phyloP scores from a whole-genome alignment of 2,888 invertebrate genomes.

The Leptinotarsa peninsularis region DNA sequence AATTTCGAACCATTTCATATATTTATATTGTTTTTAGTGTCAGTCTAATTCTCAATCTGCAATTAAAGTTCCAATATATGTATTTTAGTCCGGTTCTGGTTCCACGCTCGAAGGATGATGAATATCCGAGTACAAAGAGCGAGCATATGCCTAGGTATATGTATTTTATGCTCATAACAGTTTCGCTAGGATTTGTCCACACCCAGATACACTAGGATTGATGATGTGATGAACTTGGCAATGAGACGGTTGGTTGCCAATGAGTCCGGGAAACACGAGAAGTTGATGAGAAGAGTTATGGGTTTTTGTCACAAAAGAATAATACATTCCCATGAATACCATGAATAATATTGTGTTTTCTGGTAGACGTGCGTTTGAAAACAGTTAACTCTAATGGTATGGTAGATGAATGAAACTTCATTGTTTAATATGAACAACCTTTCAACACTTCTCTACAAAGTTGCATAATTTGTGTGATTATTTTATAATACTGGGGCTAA shows the following conservation, averaged over 20 bases:
- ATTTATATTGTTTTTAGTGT: neutral
- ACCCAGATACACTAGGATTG: constrained; percentile 12
- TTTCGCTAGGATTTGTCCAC: constrained; percentile 23
- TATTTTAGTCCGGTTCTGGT: neutral
- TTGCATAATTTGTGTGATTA: no score
- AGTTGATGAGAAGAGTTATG: neutral
- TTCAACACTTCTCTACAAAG: no score
- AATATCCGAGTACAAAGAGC: constrained; percentile 34
- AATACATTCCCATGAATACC: neutral
- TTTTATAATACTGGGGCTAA: no score
- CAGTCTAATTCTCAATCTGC: neutral
- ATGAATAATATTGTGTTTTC: neutral
- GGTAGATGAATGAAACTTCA: no score
- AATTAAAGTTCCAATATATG: neutral
- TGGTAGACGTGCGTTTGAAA: no score
- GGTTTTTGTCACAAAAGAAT: neutral
- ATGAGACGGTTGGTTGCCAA: constrained; percentile 3
- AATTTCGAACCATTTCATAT: no score
- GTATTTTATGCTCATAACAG: constrained; percentile 35
- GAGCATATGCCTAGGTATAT: constrained; percentile 26
- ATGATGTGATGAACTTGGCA: constrained; percentile 18
- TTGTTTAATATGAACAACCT: no score
- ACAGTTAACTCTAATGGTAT: no score
- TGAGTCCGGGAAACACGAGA: neutral
- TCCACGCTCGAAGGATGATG: constrained; percentile 13